Percentiles rank a stretch among this genome's conserved stretches.
These are phyloP conservation scores for Mastacembelus armatus DNA, from an alignment of 2,797 vertebrate species.

Conservation along the genomic window DNA sequence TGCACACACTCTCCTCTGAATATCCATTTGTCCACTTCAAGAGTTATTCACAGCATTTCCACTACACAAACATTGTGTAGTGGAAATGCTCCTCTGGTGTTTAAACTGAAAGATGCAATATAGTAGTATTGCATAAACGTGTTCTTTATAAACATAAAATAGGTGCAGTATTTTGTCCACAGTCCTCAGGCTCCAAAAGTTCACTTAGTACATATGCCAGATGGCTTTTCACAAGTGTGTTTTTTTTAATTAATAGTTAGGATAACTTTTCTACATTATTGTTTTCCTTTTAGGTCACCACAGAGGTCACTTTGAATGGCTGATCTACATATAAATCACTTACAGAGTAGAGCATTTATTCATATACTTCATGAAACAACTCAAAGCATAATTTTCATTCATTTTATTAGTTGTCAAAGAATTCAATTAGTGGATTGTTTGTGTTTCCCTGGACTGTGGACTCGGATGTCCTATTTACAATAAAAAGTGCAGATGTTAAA, in stretches of 20 bases:
- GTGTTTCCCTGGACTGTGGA: not conserved
- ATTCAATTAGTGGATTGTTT: not conserved
- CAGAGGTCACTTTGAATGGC: not conserved
- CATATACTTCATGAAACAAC: not conserved
- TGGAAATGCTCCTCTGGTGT: not conserved
- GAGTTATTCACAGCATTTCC: conserved; percentile 33
- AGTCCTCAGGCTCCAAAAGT: conserved; percentile 5
- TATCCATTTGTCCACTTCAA: conserved; percentile 15
- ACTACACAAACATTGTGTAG: conserved; percentile 17
- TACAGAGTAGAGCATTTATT: not conserved
- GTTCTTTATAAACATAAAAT: too few relatives aligned
- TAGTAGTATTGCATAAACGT: not conserved
- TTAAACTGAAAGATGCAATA: not conserved
- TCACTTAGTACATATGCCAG: not conserved
- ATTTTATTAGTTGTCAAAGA: not conserved
- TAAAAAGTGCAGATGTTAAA: not conserved
- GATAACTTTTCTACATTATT: not conserved
- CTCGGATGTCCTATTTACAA: not conserved
- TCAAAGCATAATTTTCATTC: not conserved
- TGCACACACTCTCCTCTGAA: conserved; percentile 22
- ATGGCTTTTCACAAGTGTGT: not conserved
- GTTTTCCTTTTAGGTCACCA: not conserved
- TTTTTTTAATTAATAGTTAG: not conserved
- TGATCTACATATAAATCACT: not conserved
- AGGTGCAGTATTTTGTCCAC: not conserved